A percentile compares a stretch with the other conserved stretches of the same genome.
Evolutionary conservation across 1,140 invertebrate species (phyloP).

Genomic region (Monomorium pharaonis): DNA sequence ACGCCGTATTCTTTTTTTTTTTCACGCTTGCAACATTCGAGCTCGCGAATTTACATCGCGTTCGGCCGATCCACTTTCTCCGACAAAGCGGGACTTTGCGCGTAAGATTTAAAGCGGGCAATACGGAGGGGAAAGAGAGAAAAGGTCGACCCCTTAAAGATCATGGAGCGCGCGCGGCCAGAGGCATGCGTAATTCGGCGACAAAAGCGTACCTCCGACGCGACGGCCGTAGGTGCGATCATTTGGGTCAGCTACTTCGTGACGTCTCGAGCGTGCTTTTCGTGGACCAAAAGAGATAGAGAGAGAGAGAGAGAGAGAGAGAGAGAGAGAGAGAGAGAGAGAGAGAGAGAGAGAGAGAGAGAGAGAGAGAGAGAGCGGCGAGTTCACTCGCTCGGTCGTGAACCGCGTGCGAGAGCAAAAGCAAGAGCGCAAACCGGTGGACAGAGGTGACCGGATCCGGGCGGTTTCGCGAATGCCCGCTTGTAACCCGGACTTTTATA

Average conservation of each 20-base stretch:
- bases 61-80: conserved; percentile 65
- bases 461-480: conserved; percentile 71
- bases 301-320: not conserved
- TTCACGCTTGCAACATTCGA: not conserved
- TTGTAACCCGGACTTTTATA: conserved; percentile 76
- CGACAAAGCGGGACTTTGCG: not conserved
- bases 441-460: conserved; percentile 67
- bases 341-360: conserved; percentile 6
- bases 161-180: not conserved
- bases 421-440: conserved; percentile 38
- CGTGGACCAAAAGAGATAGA: conserved; percentile 19
- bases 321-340: not conserved
- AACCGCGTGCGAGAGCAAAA: conserved; percentile 61
- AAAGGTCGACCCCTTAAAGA: conserved; percentile 30
- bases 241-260: conserved; percentile 75
- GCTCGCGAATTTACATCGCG: not conserved
- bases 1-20: not conserved
- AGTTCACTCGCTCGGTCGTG: conserved; percentile 34
- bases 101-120: conserved; percentile 3
- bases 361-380: not conserved
- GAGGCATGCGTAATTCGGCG: conserved; percentile 42
- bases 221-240: conserved; percentile 68
- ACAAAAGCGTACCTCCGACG: conserved; percentile 69
- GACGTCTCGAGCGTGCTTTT: conserved; percentile 47
- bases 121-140: not conserved